Conservation (phyloP, 1,140 invertebrate genomes). For the Homalodisca vitripennis region DNA sequence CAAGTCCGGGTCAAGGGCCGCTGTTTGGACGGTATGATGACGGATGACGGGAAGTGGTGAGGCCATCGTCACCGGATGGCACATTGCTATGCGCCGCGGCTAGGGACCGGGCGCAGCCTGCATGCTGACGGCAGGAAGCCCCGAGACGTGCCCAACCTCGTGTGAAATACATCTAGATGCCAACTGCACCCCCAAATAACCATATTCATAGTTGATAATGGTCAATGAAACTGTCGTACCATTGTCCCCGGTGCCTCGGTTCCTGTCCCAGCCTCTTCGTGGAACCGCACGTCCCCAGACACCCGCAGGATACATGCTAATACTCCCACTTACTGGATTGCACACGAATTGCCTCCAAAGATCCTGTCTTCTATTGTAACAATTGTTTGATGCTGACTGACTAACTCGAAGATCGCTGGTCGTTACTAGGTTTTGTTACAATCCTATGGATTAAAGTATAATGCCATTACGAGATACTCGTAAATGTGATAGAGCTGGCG, state of each 20-base stretch:
- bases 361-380: too few relatives aligned
- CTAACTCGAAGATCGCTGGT: too few relatives aligned
- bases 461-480: too few relatives aligned
- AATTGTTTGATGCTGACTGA: too few relatives aligned
- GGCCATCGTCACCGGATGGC: not conserved
- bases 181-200: slow-evolving; percentile 13
- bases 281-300: not conserved
- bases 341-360: too few relatives aligned
- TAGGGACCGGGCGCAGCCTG: not conserved
- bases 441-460: too few relatives aligned
- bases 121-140: not conserved
- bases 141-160: not conserved
- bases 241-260: not conserved
- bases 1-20: not conserved
- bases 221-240: slow-evolving; percentile 14
- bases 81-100: too few relatives aligned
- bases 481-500: too few relatives aligned
- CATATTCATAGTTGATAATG: slow-evolving; percentile 9
- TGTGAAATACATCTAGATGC: slow-evolving; percentile 12
- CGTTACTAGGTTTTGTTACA: too few relatives aligned
- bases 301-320: too few relatives aligned
- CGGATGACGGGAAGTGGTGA: not conserved
- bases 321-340: too few relatives aligned
- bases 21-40: not conserved
- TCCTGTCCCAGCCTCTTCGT: not conserved